A percentile compares a stretch with the other conserved stretches of the same genome.
phyloP scores from a whole-genome alignment of 2,888 invertebrate species.

The Trissoscelio sp. region DNA sequence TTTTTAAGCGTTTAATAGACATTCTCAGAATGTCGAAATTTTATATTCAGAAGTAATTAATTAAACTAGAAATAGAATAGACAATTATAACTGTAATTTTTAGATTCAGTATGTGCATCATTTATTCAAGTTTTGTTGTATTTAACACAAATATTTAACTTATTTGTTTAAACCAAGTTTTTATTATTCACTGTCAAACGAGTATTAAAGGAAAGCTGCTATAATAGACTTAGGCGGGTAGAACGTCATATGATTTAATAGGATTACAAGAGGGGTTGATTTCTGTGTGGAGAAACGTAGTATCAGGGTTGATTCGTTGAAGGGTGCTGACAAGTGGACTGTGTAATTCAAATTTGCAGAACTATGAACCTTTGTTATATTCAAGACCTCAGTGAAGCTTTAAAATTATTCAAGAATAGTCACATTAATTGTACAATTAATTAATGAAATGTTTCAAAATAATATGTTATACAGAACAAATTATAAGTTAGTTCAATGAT shows the following conservation, averaged over 20 bases:
- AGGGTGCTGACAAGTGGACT: constrained; percentile 68
- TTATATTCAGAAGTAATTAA: too few species aligned
- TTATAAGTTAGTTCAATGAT: too few species aligned
- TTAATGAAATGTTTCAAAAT: too few species aligned
- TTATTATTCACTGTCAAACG: constrained; percentile 63
- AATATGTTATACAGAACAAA: too few species aligned
- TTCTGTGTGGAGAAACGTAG: constrained; percentile 66
- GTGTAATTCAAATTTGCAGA: constrained; percentile 66
- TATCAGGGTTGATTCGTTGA: constrained; percentile 66
- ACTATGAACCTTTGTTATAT: constrained; percentile 66
- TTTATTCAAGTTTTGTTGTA: too few species aligned
- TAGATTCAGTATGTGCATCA: too few species aligned
- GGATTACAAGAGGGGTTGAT: constrained; percentile 67
- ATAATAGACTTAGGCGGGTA: constrained; percentile 66
- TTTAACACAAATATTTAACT: not conserved
- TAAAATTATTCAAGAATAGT: constrained; percentile 51
- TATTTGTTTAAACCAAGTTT: constrained; percentile 58
- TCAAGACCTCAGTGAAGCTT: constrained; percentile 46
- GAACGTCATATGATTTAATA: constrained; percentile 66
- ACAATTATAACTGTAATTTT: too few species aligned
- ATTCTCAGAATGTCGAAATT: too few species aligned
- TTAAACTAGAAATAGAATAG: too few species aligned
- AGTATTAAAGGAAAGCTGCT: constrained; percentile 61
- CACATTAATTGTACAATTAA: not conserved
- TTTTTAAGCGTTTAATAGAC: too few species aligned